A percentile compares a stretch with the other conserved stretches of the same genome.
Conservation (phyloP, 2,888 invertebrate species). For the Parnassius mnemosyne region DNA sequence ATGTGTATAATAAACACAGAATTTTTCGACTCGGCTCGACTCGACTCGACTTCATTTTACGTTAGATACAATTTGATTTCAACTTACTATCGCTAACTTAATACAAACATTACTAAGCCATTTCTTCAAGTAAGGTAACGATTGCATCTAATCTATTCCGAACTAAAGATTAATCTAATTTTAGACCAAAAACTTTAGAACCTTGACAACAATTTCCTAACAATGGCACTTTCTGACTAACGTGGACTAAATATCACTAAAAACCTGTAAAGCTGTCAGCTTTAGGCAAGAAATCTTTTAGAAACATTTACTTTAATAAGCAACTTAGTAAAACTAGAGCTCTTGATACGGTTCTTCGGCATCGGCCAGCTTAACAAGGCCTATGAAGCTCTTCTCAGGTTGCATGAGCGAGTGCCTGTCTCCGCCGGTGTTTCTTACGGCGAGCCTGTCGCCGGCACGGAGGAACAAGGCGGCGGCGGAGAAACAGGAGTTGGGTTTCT, state of each 20-base stretch:
- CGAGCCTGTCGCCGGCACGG: slow-evolving; percentile 83
- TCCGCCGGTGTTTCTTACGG: slow-evolving; percentile 85
- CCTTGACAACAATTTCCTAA: slow-evolving; percentile 30
- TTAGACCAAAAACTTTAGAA: slow-evolving; percentile 14
- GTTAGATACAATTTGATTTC: neutral
- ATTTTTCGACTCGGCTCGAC: slow-evolving; percentile 15
- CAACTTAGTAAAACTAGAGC: slow-evolving; percentile 38
- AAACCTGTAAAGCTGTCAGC: slow-evolving; percentile 10
- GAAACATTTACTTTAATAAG: neutral
- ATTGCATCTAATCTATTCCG: slow-evolving; percentile 4
- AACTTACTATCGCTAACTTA: neutral
- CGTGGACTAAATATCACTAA: slow-evolving; percentile 20
- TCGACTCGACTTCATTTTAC: neutral
- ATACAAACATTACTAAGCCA: neutral
- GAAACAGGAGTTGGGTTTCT: slow-evolving; percentile 87
- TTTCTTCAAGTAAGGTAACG: neutral
- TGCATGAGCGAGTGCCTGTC: slow-evolving; percentile 85
- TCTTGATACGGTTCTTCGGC: slow-evolving; percentile 64
- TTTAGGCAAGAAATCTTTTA: slow-evolving; percentile 30
- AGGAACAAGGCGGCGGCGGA: slow-evolving; percentile 85
- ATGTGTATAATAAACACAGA: slow-evolving; percentile 12
- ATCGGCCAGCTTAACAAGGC: slow-evolving; percentile 87
- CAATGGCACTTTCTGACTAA: slow-evolving; percentile 52
- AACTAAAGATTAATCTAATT: slow-evolving; percentile 4
- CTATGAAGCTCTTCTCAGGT: slow-evolving; percentile 90